Base-by-base conservation (phyloP, 2,113 vertebrate genomes). In the Paramormyrops kingsleyae region DNA sequence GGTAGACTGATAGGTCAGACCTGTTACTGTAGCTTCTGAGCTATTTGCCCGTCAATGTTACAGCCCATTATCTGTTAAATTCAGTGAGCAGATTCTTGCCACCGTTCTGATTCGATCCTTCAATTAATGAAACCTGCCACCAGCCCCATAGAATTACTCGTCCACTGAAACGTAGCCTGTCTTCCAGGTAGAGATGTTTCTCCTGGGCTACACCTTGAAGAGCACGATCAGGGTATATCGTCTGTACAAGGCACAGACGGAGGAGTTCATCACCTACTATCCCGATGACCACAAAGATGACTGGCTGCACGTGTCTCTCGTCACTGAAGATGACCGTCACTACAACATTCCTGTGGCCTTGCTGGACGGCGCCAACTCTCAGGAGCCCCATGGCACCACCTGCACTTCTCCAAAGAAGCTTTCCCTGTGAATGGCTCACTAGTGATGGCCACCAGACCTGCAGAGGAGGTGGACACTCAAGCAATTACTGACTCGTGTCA, bases 241-340 rank as follows among this genome's bases (percentile, higher is more conserved):
- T 8, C 93, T 98, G 1, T 98, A 97, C 91, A 98, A 97, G 91
- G 93, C 95, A 0, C 92, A 92, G 91, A 97, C 97, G 0, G 97
- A 97, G 53, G 97, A 98, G 90, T 98, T 97, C 83, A 53, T 97
- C 93, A 97, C 97, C 0, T 93, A 96, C 86, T 98, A 97, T 70
- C 97, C 97, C 39, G 95, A 94, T 5, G 96, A 97, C 42, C 95
- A 96, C 0, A 93, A 94, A 85, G 88, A 93, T 83, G 94, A 94
- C 89, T 97, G 97, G 97, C 97, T 96, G 0, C 52, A 92, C 86
- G 96, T 97, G 77, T 96, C 92, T 24, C 95, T 98, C 56, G 94
- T 98, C 59, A 97, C 97, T 0, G 97, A 98, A 91, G 97, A 98
- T 39, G 97, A 98, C 91, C 95, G 97, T 88, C 97, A 98, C 92